These are phyloP conservation scores for Tetramorium alpestre DNA, from an alignment of 1,140 invertebrate species.

Conservation along the genomic window DNA sequence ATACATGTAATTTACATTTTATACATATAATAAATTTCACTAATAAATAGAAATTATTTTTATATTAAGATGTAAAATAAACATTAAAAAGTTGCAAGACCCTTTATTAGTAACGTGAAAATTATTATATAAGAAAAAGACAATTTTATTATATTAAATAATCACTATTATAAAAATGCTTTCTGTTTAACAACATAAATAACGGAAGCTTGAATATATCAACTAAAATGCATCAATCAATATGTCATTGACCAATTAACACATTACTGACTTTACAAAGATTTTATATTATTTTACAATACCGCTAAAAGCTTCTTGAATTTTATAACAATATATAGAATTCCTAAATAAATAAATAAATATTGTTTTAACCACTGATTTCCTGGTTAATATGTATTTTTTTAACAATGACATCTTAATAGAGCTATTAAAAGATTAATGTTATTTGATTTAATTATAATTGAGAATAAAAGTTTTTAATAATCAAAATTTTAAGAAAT, in stretches of 20 bases:
- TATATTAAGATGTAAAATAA: neutral
- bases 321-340: neutral
- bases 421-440: neutral
- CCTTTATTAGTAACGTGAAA: neutral
- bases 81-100: neutral
- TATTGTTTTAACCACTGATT: neutral
- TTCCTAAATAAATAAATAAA: neutral
- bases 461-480: neutral
- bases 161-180: neutral
- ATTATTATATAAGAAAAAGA: neutral
- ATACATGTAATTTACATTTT: no score
- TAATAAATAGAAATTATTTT: neutral
- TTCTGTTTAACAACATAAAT: neutral
- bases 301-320: constrained; percentile 17
- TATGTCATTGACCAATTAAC: constrained; percentile 31
- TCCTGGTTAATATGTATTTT: neutral
- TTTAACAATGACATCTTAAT: neutral
- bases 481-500: neutral
- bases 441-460: neutral
- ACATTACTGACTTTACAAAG: constrained; percentile 54
- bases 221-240: constrained; percentile 50
- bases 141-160: neutral
- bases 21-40: neutral
- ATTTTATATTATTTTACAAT: constrained; percentile 55
- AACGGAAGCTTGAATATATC: constrained; percentile 59